Base-by-base conservation (phyloP, 1,140 invertebrate species). In the Cotesia typhae region DNA sequence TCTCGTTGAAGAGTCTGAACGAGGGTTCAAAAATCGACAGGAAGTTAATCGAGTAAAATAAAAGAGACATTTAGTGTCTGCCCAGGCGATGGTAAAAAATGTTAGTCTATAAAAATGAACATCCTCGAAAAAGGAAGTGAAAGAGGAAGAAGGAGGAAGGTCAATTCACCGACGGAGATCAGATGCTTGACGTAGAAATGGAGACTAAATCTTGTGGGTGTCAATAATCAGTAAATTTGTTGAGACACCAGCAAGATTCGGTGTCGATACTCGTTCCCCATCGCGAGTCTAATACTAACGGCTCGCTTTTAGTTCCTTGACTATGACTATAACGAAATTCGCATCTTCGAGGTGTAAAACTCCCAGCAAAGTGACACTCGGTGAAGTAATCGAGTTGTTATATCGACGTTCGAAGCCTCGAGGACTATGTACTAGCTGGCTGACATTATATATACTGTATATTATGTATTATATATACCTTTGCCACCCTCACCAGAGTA, bases 381-480 rank as follows among this genome's bases (percentile, higher is more conserved):
- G 66, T 67, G 66, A 38, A 67, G 66, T 67, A 67, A 67, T 67
- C 66, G 66, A 67, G 66, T 67, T 67, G 66, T 67, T 67, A 67
- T 67, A 67, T 67, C 66, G 66, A 67, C 66, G 47, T 67, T 12
- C 20, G 3, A 12, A 51, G 66, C 14, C 38, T 17, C 4, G 66
- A 47, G 41, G 6, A 47, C 41, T 47, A 47, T 47, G 41, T 47
- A 47, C 41, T 10, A 52, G n/a, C 7, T 9, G n/a, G 51, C 9
- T 10, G 51, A 52, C 9, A 4, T 52, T 52, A 52, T 52, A 52
- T 52, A 52, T 52, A 52, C 3, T n/a, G n/a, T 52, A 52, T 52
- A 9, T 63, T 28, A 28, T 28, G 28, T 28, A 28, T 28, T 28
- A 28, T 28, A 28, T 3, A 28, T 28, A 28, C 28, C 28, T 28